phyloP scores from a whole-genome alignment of 2,888 invertebrate genomes.

The Thumatha senex region DNA sequence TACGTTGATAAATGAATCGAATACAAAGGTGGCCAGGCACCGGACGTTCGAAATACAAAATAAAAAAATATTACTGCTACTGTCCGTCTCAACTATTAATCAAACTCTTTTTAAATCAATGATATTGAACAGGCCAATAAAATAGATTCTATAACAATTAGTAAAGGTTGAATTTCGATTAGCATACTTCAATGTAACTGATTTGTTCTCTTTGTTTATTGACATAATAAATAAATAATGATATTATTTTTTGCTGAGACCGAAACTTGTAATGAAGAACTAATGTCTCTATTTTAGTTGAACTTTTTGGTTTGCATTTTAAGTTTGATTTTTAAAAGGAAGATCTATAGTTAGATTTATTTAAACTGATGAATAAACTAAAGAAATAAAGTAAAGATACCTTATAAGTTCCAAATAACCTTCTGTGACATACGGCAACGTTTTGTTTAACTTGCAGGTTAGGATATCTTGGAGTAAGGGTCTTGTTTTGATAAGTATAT shows the following conservation, averaged over 20 bases:
- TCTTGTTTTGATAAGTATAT: too few relatives aligned
- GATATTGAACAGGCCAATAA: background rate
- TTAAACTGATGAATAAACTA: background rate
- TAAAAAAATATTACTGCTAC: slow-evolving; percentile 59
- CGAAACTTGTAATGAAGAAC: slow-evolving; percentile 6
- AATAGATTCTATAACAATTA: background rate
- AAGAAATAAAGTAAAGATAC: too few relatives aligned
- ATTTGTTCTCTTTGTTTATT: slow-evolving; percentile 16
- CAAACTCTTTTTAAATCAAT: slow-evolving; percentile 58
- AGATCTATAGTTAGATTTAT: background rate
- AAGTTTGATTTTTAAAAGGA: background rate
- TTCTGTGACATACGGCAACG: too few relatives aligned
- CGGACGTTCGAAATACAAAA: slow-evolving; percentile 52
- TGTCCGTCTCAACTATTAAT: slow-evolving; percentile 69
- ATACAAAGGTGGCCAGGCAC: slow-evolving; percentile 52
- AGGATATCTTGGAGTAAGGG: too few relatives aligned
- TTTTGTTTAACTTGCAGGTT: too few relatives aligned
- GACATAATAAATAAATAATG: slow-evolving; percentile 19
- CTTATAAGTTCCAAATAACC: too few relatives aligned
- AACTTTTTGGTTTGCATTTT: background rate
- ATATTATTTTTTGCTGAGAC: slow-evolving; percentile 11
- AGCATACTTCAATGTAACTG: background rate
- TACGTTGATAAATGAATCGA: slow-evolving; percentile 63
- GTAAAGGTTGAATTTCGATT: slow-evolving; percentile 9
- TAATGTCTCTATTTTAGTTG: slow-evolving; percentile 1